Evolutionary conservation across 2,888 invertebrate species (phyloP), one percentile per base, ranked within the genome.

Genomic region (Onthophagus sagittarius): DNA sequence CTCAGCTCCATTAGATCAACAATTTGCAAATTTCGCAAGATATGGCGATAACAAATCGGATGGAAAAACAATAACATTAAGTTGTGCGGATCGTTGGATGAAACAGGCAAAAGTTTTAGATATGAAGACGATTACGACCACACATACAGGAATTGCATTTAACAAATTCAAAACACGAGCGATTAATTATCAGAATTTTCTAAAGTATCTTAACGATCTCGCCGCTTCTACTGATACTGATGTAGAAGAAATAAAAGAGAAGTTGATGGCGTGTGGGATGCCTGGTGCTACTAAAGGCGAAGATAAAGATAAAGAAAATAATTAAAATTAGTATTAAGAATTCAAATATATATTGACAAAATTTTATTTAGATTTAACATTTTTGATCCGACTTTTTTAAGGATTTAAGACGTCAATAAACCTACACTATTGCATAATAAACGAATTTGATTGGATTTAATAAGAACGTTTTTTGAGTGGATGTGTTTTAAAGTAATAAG

Each of bases 51-150:
- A 89, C 2, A 95, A 95, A 84, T 92, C 94, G 13, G 95, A 95
- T 82, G 96, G 96, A 0, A 94, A 93, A 84, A 88, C 89, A 64
- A 94, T 96, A 76, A 95, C 95, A 0, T 87, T 96, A n/a, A 94
- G 94, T 7, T 95, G 96, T 84, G 93, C 94, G 81, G 96, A 96
- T 85, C 96, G 96, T 86, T 96, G 96, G 96, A 93, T 96, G 92
- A 96, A 95, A 81, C 96, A 96, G 83, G 95, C 96, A 0, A 93
- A 91, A 80, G 91, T 93, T 14, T 86, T 90, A 70, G 90, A 90
- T 73, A 82, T 82, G 32, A 95, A 94, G 86, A 93, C 93, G 82
- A 92, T 95, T 76, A 94, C 94, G 0, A 94, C 95, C 15, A 96
- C 95, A 2, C 96, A 96, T 82, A 96, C 96, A 0, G 96, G 93